Evolutionary conservation across 2,113 vertebrate genomes (phyloP).

Genomic region (Pollimyrus isidori): DNA sequence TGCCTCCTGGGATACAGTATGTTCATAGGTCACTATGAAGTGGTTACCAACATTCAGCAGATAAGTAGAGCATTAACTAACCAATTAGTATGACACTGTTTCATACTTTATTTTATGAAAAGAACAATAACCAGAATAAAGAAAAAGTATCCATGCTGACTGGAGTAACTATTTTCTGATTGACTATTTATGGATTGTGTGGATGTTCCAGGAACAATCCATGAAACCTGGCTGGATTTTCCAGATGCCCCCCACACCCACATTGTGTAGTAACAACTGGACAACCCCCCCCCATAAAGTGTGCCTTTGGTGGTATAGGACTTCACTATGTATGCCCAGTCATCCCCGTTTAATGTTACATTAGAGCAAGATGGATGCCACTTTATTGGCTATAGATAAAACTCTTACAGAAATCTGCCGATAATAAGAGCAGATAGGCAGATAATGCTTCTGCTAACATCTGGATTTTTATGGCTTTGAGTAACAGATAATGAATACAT

Average conservation of each 20-base stretch:
- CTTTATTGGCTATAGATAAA: conserved; percentile 24
- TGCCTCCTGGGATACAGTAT: background rate
- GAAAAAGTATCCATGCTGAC: background rate
- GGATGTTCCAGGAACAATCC: background rate
- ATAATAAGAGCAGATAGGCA: conserved; percentile 24
- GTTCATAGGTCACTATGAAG: background rate
- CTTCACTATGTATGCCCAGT: background rate
- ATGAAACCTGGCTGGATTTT: background rate
- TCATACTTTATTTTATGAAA: background rate
- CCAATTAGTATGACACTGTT: background rate
- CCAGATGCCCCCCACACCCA: background rate
- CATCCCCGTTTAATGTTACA: conserved; percentile 9
- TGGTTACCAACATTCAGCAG: background rate
- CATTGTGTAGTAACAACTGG: background rate
- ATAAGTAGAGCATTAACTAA: background rate
- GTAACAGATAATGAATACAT: conserved; percentile 23
- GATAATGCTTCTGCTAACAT: conserved; percentile 28
- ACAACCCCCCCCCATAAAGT: background rate
- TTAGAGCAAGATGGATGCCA: conserved; percentile 24
- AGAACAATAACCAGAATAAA: background rate
- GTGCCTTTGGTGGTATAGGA: background rate
- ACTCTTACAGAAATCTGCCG: conserved; percentile 29
- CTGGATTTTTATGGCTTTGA: conserved; percentile 28
- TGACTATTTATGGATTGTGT: background rate
- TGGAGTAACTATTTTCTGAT: background rate